Percentiles rank a stretch among this genome's conserved stretches.
Evolutionary conservation across 2,113 vertebrate species (phyloP).

Genomic region (Ptilorrhoa leucosticta): DNA sequence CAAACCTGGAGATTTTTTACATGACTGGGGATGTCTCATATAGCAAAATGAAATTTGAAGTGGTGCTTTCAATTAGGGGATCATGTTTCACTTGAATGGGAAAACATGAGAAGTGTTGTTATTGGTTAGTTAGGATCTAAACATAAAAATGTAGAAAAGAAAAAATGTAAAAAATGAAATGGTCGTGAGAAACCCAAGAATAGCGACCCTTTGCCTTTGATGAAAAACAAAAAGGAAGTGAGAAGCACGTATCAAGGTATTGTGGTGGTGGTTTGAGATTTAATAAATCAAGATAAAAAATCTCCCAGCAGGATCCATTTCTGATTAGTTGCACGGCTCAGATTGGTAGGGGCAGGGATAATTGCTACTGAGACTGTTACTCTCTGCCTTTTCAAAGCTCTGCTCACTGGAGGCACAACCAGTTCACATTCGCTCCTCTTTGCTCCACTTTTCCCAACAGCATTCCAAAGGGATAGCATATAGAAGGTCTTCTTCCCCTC

Average conservation of each 20-base stretch:
- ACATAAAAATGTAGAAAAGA: not conserved
- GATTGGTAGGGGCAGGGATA: not conserved
- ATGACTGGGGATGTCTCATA: not conserved
- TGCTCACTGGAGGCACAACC: not conserved
- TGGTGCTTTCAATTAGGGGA: not conserved
- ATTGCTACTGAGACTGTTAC: not conserved
- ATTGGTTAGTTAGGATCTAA: not conserved
- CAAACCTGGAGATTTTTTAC: not conserved
- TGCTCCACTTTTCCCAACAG: not conserved
- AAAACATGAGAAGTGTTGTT: not conserved
- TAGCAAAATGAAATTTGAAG: not conserved
- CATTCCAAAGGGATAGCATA: not conserved
- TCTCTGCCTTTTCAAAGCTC: not conserved
- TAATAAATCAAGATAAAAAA: not conserved
- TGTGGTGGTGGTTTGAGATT: not conserved
- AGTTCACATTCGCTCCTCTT: not conserved
- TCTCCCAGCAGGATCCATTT: not conserved
- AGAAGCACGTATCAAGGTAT: not conserved
- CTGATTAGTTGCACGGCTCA: not conserved
- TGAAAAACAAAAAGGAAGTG: not conserved
- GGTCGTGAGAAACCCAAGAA: not conserved
- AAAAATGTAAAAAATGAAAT: not conserved
- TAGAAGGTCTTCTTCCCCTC: not conserved
- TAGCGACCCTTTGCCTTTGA: not conserved
- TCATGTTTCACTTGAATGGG: not conserved